Conservation (phyloP, 2,888 invertebrate genomes). For the Cancer borealis region DNA sequence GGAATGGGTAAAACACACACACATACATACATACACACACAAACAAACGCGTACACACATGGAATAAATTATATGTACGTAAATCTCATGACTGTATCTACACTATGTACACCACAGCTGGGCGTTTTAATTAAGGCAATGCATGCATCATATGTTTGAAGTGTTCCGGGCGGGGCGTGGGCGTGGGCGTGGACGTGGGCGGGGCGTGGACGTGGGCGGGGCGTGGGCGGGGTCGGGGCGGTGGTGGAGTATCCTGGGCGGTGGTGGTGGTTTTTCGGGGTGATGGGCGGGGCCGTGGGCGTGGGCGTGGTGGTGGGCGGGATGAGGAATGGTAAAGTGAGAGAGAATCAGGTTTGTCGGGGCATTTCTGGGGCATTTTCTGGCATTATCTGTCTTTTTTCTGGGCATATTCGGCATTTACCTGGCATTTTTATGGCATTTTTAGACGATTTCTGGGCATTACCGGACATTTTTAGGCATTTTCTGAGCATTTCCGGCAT, state of each 20-base stretch:
- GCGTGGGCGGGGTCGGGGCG: neutral
- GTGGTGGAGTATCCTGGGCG: neutral
- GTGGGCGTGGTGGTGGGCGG: neutral
- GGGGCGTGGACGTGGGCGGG: neutral
- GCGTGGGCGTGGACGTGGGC: neutral
- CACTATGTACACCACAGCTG: conserved; percentile 1
- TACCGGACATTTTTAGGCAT: too few species aligned
- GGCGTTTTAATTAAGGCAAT: neutral
- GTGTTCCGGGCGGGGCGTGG: conserved; percentile 4
- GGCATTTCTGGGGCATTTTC: neutral
- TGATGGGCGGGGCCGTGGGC: too few species aligned
- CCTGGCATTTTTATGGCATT: too few species aligned
- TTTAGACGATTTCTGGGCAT: too few species aligned
- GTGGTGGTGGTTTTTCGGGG: too few species aligned
- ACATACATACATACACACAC: neutral
- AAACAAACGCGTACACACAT: neutral
- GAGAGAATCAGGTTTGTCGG: neutral
- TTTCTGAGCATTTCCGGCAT: too few species aligned
- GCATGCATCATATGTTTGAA: neutral
- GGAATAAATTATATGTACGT: neutral
- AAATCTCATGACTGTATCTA: neutral
- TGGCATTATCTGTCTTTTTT: too few species aligned
- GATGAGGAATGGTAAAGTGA: neutral
- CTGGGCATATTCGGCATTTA: too few species aligned
- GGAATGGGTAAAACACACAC: neutral